Evolutionary conservation across 2,113 vertebrate species (phyloP), one percentile per base, ranked within the genome.

Genomic region (Rhabdomys dilectus): DNA sequence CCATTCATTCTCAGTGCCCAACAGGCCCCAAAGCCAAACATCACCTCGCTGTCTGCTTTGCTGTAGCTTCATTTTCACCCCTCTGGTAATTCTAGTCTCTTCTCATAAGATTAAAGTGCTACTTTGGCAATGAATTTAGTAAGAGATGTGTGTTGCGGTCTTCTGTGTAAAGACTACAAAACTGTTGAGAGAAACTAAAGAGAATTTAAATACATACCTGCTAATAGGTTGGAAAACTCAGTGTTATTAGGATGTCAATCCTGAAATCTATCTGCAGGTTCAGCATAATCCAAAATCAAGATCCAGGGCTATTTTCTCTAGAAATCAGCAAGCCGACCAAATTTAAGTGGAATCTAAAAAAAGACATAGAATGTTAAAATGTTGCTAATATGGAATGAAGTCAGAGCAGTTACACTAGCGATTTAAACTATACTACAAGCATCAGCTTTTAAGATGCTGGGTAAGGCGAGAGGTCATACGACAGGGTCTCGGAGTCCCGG

Each of bases 91-190:
- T 96, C 42, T 13, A 56, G 24, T 1, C 80, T 92, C 64, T 58
- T 95, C 42, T 56, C 81, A 75, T 70, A 94, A 89, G 95, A 89
- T 64, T 29, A 92, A 95, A 97, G 86, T 72, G 22, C 42, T 89
- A 51, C 60, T 82, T 77, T 17, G 17, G 29, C 51, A 76, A 96
- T 72, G 72, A 87, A 92, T 88, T 88, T 92, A 91, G 62, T 84
- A 68, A 92, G 84, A 93, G n/a, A 34, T 39, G 21, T 58, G 12
- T 24, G 66, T 31, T 42, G 26, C 58, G 68, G 45, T 76, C 64
- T 91, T 60, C 17, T 42, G 21, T 39, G 34, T 58, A 36, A 90
- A 93, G 36, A 34, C 78, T 81, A 31, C 5, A 39, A 91, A 91
- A 89, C 2, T 89, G 24, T n/a, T 86, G 42, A 88, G 26, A 86